Conservation (phyloP, 2,888 invertebrate species). For the Automeris io region DNA sequence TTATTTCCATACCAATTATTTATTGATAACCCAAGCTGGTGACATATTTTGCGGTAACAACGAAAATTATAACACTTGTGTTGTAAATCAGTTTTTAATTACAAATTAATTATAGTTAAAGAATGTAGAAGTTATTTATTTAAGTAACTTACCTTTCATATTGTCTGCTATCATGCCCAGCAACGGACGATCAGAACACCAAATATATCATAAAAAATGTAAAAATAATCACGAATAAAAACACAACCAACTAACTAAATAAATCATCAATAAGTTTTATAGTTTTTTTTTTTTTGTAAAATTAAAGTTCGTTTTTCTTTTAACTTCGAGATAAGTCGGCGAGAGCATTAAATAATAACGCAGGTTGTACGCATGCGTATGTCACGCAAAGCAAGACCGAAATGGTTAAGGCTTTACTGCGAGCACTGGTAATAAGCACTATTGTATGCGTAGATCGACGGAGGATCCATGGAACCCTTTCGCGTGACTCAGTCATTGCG, state of each 20-base stretch:
- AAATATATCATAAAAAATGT: background rate
- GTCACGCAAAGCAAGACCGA: background rate
- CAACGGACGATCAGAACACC: background rate
- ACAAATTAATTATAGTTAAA: conserved; percentile 2
- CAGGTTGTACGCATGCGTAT: background rate
- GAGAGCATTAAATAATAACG: background rate
- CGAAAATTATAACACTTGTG: background rate
- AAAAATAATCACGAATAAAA: background rate
- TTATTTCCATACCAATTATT: no score
- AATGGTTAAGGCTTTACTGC: background rate
- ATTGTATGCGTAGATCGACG: background rate
- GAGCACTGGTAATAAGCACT: background rate
- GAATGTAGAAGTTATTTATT: no score
- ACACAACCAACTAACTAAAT: background rate
- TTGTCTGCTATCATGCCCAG: conserved; percentile 15
- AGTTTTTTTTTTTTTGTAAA: background rate
- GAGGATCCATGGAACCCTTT: background rate
- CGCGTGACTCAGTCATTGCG: no score
- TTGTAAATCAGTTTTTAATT: background rate
- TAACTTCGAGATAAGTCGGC: background rate
- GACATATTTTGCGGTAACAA: background rate
- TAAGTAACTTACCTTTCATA: conserved; percentile 23
- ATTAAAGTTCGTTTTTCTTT: background rate
- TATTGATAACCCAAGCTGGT: background rate
- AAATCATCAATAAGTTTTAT: no score